Conservation (phyloP, 92 coral and sea anemone species). For the Epizoanthus stellaris region DNA sequence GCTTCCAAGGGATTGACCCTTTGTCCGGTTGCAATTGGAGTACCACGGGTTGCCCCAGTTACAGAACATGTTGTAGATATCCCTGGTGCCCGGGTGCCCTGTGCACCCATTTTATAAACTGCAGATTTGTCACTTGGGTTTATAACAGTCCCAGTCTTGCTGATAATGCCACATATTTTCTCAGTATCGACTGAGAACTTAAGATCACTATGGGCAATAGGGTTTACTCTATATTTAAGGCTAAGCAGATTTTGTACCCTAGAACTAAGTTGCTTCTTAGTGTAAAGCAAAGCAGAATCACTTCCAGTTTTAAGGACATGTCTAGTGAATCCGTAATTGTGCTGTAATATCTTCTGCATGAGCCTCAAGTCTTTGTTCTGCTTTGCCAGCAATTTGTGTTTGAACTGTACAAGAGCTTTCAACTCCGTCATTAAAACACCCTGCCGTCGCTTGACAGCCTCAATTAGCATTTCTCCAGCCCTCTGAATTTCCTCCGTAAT, state of each 20-base stretch:
- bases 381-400: slow-evolving; percentile 89
- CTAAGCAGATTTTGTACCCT: slow-evolving; percentile 95
- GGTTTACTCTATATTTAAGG: slow-evolving; percentile 91
- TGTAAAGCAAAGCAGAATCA: slow-evolving; percentile 86
- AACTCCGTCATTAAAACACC: slow-evolving; percentile 80
- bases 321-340: slow-evolving; percentile 94
- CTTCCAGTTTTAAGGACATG: slow-evolving; percentile 90
- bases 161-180: slow-evolving; percentile 76
- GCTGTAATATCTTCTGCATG: slow-evolving; percentile 95
- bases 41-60: slow-evolving; percentile 33
- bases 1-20: slow-evolving; percentile 78
- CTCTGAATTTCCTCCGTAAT: slow-evolving; percentile 79
- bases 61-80: slow-evolving; percentile 7
- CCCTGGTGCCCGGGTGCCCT: slow-evolving; percentile 31
- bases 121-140: slow-evolving; percentile 83
- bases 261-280: slow-evolving; percentile 93
- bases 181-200: slow-evolving; percentile 92
- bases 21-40: slow-evolving; percentile 8
- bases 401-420: slow-evolving; percentile 92
- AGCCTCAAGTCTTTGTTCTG: slow-evolving; percentile 92
- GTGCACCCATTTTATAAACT: slow-evolving; percentile 38
- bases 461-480: slow-evolving; percentile 80
- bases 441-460: slow-evolving; percentile 96
- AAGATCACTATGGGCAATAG: slow-evolving; percentile 97
- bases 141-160: slow-evolving; percentile 90